Base-by-base conservation (phyloP, 2,113 vertebrate species). In the Mus pahari region DNA sequence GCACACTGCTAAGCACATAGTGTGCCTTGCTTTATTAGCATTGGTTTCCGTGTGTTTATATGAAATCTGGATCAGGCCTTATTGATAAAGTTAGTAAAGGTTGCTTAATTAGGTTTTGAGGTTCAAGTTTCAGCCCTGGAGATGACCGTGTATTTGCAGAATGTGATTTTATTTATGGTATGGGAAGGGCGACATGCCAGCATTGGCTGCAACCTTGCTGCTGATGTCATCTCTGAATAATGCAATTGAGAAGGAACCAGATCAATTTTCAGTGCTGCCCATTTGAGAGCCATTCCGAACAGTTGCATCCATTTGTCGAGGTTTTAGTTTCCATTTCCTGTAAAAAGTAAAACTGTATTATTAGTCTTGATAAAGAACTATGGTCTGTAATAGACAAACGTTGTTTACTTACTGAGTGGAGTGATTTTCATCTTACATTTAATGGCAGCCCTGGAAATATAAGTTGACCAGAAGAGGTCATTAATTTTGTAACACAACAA, bases 151-250 rank as follows among this genome's bases (percentile, higher is more conserved):
- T 92, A 71, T 94, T 97, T 96, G 78, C 13, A 91, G 89, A 94
- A 31, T 71, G 94, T 42, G 28, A 36, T 96, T 93, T 89, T 89
- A 90, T 90, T 91, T 93, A 91, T 94, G 62, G 91, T 50, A 75
- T 22, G 45, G 58, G 33, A 20, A 94, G 58, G 88, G 70, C 91
- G 79, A 66, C 24, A 64, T 83, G 86, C 90, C 90, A 90, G 79
- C 19, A 58, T 70, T 96, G 83, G 86, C 92, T 95, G 68, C 17
- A 82, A 88, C 83, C 96, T 88, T 91, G 66, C 75, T 89, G 90
- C 86, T 98, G 95, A 98, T 96, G 95, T 97, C 91, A 97, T 96
- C 86, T 96, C 96, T 96, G 94, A 96, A 95, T 96, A 96, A 98
- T 97, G 95, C 86, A 97, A 94, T 75, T 94, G 97, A 98, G 73